Conservation (phyloP, 1,140 invertebrate species). For the Drosophila virilis region DNA sequence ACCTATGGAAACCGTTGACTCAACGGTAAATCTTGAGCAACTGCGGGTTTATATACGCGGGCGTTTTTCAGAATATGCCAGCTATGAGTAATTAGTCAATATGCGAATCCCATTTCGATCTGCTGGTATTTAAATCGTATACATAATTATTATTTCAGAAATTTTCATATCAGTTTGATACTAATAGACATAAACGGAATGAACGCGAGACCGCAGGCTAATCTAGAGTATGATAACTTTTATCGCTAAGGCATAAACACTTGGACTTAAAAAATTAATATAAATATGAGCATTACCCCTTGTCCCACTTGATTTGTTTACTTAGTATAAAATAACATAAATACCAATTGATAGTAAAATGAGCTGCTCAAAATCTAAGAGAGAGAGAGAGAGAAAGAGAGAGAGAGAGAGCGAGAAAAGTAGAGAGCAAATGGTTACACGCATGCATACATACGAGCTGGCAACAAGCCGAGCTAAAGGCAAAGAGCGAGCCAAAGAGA, state of each 20-base stretch:
- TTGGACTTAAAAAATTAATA: conserved; percentile 18
- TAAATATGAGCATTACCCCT: conserved; percentile 5
- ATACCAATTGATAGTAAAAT: conserved; percentile 10
- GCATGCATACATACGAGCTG: background rate
- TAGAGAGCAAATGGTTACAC: background rate
- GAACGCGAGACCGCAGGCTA: conserved; percentile 17
- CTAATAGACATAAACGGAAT: background rate
- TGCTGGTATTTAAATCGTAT: conserved; percentile 23
- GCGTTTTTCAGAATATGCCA: background rate
- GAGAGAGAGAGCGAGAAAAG: background rate
- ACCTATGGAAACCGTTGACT: conserved; percentile 10
- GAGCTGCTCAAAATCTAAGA: conserved; percentile 1
- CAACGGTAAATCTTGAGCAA: conserved; percentile 1
- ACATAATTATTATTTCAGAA: conserved; percentile 8
- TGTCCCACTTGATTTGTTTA: conserved; percentile 32
- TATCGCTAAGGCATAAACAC: conserved; percentile 26
- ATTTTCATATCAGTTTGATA: background rate
- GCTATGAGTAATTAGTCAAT: conserved; percentile 17
- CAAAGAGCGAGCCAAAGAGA: conserved; percentile 22
- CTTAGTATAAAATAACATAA: conserved; percentile 35
- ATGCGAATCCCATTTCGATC: background rate
- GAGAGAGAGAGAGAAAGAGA: conserved; percentile 5
- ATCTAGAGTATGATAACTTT: conserved; percentile 35
- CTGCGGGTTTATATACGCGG: conserved; percentile 12
- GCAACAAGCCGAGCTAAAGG: background rate